phyloP scores from a whole-genome alignment of 2,797 vertebrate species.

The Syngnathus rostellatus region DNA sequence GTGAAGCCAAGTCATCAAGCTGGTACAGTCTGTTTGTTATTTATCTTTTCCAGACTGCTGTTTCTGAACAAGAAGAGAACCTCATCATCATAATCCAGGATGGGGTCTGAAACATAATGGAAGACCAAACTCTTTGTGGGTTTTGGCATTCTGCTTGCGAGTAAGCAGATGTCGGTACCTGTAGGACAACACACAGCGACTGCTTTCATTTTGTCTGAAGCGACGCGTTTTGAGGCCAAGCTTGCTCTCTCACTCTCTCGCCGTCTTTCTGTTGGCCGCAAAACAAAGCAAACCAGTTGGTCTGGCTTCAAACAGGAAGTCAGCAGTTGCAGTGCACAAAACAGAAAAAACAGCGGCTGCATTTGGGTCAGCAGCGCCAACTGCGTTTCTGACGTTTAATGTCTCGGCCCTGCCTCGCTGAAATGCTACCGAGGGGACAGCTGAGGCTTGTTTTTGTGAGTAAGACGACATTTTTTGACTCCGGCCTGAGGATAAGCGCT shows the following conservation, averaged over 20 bases:
- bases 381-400: background rate
- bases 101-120: too few species aligned
- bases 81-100: too few species aligned
- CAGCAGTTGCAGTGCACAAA: slow-evolving; percentile 4
- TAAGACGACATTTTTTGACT: background rate
- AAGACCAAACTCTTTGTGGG: too few species aligned
- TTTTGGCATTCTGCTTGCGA: too few species aligned
- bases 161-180: too few species aligned
- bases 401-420: background rate
- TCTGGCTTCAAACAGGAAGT: slow-evolving; percentile 67
- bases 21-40: too few species aligned
- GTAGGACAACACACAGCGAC: too few species aligned
- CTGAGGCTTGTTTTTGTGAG: background rate
- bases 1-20: too few species aligned
- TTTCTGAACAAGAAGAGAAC: too few species aligned
- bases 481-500: background rate
- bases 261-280: background rate
- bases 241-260: slow-evolving; percentile 10
- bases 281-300: slow-evolving; percentile 62
- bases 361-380: background rate
- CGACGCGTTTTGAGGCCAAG: too few species aligned
- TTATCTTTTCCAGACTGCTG: too few species aligned
- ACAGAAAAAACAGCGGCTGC: background rate
- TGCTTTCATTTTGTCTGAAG: too few species aligned
- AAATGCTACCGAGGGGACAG: background rate